These are phyloP conservation scores for Alitta virens DNA, from an alignment of 2,888 invertebrate species.

Conservation along the genomic window DNA sequence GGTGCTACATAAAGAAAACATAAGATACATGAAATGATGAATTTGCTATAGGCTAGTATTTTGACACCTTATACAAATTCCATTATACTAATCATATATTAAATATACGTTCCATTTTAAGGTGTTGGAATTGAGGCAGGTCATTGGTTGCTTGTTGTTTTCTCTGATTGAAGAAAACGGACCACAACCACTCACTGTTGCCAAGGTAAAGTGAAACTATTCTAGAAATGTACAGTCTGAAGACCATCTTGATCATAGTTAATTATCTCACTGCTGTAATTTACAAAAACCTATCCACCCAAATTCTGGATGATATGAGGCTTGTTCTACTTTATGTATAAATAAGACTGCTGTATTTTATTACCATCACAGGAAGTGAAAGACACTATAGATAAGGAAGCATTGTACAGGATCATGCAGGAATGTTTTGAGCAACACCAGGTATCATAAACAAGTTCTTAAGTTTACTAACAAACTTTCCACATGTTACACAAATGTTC, in stretches of 20 bases:
- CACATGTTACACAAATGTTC: too few relatives aligned
- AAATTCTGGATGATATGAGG: background rate
- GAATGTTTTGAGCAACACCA: conserved; percentile 53
- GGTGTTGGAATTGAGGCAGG: conserved; percentile 40
- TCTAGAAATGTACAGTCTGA: too few relatives aligned
- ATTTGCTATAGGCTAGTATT: too few relatives aligned
- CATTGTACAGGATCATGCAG: conserved; percentile 49
- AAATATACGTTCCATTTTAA: conserved; percentile 10
- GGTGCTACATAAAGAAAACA: conserved; percentile 35
- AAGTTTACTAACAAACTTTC: too few relatives aligned
- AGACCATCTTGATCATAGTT: too few relatives aligned
- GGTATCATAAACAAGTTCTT: conserved; percentile 7
- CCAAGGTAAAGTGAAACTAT: conserved; percentile 35
- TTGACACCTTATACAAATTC: too few relatives aligned
- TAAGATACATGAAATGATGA: too few relatives aligned
- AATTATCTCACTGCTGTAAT: background rate
- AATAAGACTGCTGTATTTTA: too few relatives aligned
- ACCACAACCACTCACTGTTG: conserved; percentile 50
- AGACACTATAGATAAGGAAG: conserved; percentile 56
- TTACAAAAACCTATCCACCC: background rate
- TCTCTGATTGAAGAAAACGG: conserved; percentile 56
- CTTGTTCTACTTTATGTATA: too few relatives aligned
- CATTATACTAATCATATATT: too few relatives aligned
- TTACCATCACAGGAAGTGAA: conserved; percentile 55
- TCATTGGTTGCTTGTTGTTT: conserved; percentile 51